Evolutionary conservation across 1,140 invertebrate species (phyloP).

Genomic region (Cherax destructor): DNA sequence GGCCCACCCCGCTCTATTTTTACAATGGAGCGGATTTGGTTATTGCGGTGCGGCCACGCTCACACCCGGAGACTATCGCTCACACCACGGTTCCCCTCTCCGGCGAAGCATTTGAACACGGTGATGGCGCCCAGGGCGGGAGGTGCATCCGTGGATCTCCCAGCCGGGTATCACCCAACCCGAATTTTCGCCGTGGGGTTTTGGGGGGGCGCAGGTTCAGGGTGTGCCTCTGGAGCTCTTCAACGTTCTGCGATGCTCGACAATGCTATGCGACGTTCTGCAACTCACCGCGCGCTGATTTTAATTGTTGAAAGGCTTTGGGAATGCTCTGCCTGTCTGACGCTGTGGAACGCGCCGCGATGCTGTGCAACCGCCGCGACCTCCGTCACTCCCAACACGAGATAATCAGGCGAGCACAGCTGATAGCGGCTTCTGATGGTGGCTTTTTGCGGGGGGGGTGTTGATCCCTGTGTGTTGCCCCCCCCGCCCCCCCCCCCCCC

Average conservation of each 20-base stretch:
- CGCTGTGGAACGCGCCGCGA: too few species aligned
- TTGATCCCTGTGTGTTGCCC: conserved; percentile 54
- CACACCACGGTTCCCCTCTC: not conserved
- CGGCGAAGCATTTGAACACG: conserved; percentile 42
- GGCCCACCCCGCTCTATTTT: conserved; percentile 48
- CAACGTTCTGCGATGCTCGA: not conserved
- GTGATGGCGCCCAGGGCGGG: conserved; percentile 24
- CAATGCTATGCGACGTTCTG: too few species aligned
- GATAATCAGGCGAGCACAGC: conserved; percentile 59
- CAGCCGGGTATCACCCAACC: conserved; percentile 54
- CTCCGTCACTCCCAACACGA: conserved; percentile 42
- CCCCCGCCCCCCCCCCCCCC: not conserved
- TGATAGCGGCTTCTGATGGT: conserved; percentile 58
- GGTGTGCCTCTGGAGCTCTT: conserved; percentile 23
- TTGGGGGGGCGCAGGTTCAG: conserved; percentile 20
- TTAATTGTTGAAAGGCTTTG: too few species aligned
- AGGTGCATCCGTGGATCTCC: conserved; percentile 64
- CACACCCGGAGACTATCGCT: conserved; percentile 41
- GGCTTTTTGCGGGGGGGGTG: conserved; percentile 56
- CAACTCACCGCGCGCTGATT: too few species aligned
- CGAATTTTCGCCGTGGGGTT: conserved; percentile 46
- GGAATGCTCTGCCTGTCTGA: not conserved
- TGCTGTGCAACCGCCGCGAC: not conserved
- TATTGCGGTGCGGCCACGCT: conserved; percentile 34
- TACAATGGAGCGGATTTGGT: conserved; percentile 44